Conservation (phyloP, 2,888 invertebrate species). For the Andricus curvator region DNA sequence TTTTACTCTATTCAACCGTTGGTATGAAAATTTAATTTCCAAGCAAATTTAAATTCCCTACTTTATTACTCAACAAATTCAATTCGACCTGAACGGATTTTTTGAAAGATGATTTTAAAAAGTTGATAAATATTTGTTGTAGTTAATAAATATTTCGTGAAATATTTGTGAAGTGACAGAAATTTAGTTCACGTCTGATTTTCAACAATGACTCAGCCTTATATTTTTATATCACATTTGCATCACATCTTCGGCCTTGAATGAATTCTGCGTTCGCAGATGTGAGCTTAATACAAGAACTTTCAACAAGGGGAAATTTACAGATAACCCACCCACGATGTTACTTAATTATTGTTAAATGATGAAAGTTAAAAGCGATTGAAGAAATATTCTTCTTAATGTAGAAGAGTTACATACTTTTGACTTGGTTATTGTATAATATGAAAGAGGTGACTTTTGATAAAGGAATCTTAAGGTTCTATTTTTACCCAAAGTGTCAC, state of each 20-base stretch:
- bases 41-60: background rate
- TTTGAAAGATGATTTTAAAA: background rate
- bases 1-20: conserved; percentile 4
- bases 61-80: too few species aligned
- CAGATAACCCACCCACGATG: conserved; percentile 32
- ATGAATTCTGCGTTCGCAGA: conserved; percentile 19
- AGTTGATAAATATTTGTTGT: too few species aligned
- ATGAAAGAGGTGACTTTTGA: too few species aligned
- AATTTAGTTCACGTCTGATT: conserved; percentile 12
- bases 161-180: background rate
- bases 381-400: background rate
- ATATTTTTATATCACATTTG: conserved; percentile 25
- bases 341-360: background rate
- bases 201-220: conserved; percentile 4
- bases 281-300: conserved; percentile 14
- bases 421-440: too few species aligned
- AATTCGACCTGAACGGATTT: background rate
- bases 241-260: conserved; percentile 17
- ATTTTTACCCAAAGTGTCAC: background rate
- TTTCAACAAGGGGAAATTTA: conserved; percentile 21
- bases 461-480: background rate
- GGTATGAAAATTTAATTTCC: background rate
- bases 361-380: background rate
- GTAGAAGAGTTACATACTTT: background rate
- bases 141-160: too few species aligned